Evolutionary conservation across 1,140 invertebrate species (phyloP), one percentile per base, ranked within the genome.

Genomic region (Asobara japonica): DNA sequence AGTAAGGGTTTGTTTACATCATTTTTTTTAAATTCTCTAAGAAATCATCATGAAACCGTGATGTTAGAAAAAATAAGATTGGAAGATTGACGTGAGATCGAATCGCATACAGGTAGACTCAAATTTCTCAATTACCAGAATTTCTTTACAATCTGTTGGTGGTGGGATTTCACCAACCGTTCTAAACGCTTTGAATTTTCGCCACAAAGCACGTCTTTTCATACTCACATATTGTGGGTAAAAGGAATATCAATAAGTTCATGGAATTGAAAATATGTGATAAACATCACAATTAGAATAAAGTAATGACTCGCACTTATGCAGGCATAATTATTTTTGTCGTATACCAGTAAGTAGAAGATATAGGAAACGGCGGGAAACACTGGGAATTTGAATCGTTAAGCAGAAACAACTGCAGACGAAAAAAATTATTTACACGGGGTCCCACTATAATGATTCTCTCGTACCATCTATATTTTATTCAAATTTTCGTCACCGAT

Each of bases 391-490:
- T n/a, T n/a, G n/a, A n/a, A n/a, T n/a, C n/a, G n/a, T n/a, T n/a
- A n/a, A n/a, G n/a, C 36, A 68, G 25, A 7, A 31, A 51, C 6
- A 31, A 56, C 16, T 13, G 20, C 0, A 33, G 11, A 71, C 16
- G 38, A 51, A 56, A 31, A 16, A 61, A 45, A 61, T 22, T 18
- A 3, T 48, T 27, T 36, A 45, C 67, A 18, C 41, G 48, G 3
- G 29, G 33, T 71, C 71, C 64, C 74, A 72, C 70, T 74, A 81
- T 83, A 83, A 83, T 81, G 78, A 83, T 79, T 77, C 72, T 64
- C 69, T 64, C 68, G 78, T 74, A 74, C 82, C 81, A 74, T 73
- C 69, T 69, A 72, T 41, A 71, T 71, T 61, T 69, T 69, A 84
- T 83, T 83, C 77, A 81, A 83, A 83, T 82, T 80, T 76, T 65